Evolutionary conservation across 2,797 vertebrate genomes (phyloP).

Genomic region (Limosa lapponica): DNA sequence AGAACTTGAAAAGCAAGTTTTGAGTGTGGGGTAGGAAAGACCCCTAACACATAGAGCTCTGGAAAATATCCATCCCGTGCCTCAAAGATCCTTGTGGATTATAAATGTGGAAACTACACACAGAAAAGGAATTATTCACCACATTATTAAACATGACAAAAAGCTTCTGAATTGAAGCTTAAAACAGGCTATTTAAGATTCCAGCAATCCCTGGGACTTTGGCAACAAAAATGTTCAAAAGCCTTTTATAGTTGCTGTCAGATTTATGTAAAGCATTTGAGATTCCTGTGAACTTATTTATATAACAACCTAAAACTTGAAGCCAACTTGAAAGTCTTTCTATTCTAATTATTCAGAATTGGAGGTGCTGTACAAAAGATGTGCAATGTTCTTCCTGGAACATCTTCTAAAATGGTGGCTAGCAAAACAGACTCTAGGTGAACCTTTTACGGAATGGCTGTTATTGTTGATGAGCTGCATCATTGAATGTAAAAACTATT

Average conservation of each 20-base stretch:
- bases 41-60: constrained; percentile 62
- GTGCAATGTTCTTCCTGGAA: constrained; percentile 47
- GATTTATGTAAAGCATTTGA: constrained; percentile 82
- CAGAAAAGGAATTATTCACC: constrained; percentile 80
- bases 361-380: constrained; percentile 68
- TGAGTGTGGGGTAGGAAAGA: constrained; percentile 59
- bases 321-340: constrained; percentile 80
- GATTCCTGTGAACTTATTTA: constrained; percentile 83
- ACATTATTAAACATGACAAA: constrained; percentile 86
- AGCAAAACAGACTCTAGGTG: constrained; percentile 12
- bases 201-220: constrained; percentile 81
- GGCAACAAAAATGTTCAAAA: constrained; percentile 84
- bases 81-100: constrained; percentile 76
- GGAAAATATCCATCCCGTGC: constrained; percentile 67
- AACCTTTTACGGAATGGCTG: background rate
- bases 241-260: constrained; percentile 84
- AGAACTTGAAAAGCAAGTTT: constrained; percentile 66
- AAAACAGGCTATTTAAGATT: constrained; percentile 81
- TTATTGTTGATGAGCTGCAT: background rate
- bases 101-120: constrained; percentile 69
- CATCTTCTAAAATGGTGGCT: constrained; percentile 52
- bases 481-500: background rate
- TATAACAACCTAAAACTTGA: constrained; percentile 82
- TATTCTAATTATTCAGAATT: constrained; percentile 77
- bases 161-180: constrained; percentile 80